A percentile compares a stretch with the other conserved stretches of the same genome.
Conservation (phyloP, 1,140 invertebrate species). For the Thaumatotibia leucotreta region DNA sequence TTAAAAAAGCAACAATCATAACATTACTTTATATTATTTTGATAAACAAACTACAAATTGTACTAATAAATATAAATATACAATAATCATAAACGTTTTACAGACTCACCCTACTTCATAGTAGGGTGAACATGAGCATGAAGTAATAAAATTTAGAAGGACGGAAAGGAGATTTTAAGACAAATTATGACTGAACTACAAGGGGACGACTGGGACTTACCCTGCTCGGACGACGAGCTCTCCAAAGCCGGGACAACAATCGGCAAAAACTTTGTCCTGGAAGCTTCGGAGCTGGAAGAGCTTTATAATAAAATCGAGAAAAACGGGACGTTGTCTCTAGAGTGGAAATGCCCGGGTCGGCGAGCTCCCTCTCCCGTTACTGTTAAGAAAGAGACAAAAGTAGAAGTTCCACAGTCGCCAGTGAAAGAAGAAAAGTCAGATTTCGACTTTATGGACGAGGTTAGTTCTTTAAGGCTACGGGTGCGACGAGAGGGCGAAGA, state of each 20-base stretch:
- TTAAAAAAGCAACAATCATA: too few species aligned
- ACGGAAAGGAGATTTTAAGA: too few species aligned
- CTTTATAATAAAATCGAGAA: slow-evolving; percentile 78
- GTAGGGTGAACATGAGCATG: too few species aligned
- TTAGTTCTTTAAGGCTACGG: slow-evolving; percentile 80
- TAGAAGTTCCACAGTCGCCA: slow-evolving; percentile 55
- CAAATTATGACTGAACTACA: slow-evolving; percentile 58
- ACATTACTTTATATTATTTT: too few species aligned
- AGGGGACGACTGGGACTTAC: slow-evolving; percentile 75
- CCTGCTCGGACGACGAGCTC: slow-evolving; percentile 80
- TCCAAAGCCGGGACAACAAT: slow-evolving; percentile 50
- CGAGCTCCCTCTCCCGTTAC: slow-evolving; percentile 75
- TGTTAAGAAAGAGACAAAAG: slow-evolving; percentile 61
- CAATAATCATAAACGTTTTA: too few species aligned
- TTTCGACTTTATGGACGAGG: slow-evolving; percentile 87
- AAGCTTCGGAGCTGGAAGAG: slow-evolving; percentile 74
- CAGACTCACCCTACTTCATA: too few species aligned
- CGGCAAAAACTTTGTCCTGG: slow-evolving; percentile 65
- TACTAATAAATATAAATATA: too few species aligned
- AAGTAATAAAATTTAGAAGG: too few species aligned
- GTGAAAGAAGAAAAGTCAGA: slow-evolving; percentile 81
- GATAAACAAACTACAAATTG: too few species aligned
- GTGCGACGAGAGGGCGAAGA: slow-evolving; percentile 80
- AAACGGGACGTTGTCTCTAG: slow-evolving; percentile 74
- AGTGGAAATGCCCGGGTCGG: slow-evolving; percentile 82